These are phyloP conservation scores for Eupithecia subfuscata DNA, from an alignment of 2,888 invertebrate genomes.

Conservation along the genomic window DNA sequence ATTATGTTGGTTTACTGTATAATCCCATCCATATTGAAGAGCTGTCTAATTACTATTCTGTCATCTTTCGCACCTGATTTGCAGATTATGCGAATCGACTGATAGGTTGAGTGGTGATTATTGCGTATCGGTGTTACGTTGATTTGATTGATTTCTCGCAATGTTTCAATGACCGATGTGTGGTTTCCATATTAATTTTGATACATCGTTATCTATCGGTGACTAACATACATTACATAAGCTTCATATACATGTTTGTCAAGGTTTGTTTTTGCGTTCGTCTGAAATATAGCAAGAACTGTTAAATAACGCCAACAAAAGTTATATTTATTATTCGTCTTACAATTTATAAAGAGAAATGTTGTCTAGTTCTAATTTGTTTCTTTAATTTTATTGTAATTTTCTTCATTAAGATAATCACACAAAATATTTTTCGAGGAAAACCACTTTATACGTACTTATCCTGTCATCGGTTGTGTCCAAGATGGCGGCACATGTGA, in stretches of 20 bases:
- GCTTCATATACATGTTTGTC: neutral
- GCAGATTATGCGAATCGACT: constrained; percentile 45
- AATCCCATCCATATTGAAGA: constrained; percentile 48
- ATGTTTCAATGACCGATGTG: neutral
- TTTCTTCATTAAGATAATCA: too few relatives aligned
- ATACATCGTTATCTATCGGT: neutral
- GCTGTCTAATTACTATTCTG: constrained; percentile 44
- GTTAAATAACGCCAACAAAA: too few relatives aligned
- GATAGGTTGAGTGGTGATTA: constrained; percentile 30
- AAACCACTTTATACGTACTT: too few relatives aligned
- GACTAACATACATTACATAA: neutral
- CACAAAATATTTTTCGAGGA: too few relatives aligned
- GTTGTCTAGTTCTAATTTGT: too few relatives aligned
- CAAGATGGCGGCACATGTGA: too few relatives aligned
- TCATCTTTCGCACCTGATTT: constrained; percentile 47
- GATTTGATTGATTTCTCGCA: constrained; percentile 8
- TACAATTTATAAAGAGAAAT: too few relatives aligned
- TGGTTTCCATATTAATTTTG: neutral
- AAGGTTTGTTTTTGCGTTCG: neutral
- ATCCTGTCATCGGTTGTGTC: too few relatives aligned
- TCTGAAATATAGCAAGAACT: neutral
- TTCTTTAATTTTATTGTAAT: too few relatives aligned
- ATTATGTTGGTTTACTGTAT: constrained; percentile 44
- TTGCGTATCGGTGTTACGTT: neutral
- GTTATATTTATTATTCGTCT: too few relatives aligned